Evolutionary conservation across 23 tunicate genomes (phyloP).

Genomic region (Trididemnum miniatum): DNA sequence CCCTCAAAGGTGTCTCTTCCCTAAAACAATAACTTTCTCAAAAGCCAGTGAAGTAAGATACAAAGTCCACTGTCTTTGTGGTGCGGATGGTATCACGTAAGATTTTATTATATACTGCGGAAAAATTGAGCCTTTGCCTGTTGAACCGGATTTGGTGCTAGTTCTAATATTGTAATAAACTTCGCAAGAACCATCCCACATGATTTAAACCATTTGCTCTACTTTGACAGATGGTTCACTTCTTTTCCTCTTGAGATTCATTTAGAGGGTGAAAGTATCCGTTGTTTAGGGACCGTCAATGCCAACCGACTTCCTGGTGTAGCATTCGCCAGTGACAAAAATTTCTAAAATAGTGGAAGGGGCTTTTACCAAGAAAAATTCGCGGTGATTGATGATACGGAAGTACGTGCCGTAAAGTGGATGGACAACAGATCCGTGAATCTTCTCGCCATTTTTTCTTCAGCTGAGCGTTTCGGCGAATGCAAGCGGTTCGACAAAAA

Average conservation of each 20-base stretch:
- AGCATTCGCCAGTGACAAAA: constrained; percentile 2
- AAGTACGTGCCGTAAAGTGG: constrained; percentile 8
- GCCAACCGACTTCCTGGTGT: constrained; percentile 13
- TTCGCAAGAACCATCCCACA: not conserved
- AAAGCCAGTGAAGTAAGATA: constrained; percentile 1
- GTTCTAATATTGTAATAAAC: constrained; percentile 19
- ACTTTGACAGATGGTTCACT: constrained; percentile 26
- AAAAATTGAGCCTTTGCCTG: not conserved
- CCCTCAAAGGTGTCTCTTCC: constrained; percentile 13
- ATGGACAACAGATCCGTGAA: constrained; percentile 4
- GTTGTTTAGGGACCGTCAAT: constrained; percentile 12
- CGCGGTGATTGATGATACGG: not conserved
- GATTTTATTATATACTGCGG: constrained; percentile 4
- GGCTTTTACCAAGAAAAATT: not conserved
- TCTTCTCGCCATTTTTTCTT: constrained; percentile 13
- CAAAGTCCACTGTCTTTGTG: constrained; percentile 18
- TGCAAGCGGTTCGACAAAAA: constrained; percentile 20
- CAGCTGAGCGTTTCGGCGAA: constrained; percentile 13
- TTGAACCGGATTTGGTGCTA: constrained; percentile 25
- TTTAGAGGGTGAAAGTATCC: not conserved
- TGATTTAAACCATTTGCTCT: constrained; percentile 10
- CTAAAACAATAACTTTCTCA: constrained; percentile 1
- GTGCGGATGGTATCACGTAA: constrained; percentile 5
- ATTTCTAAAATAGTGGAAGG: not conserved
- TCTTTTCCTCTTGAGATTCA: not conserved